These are phyloP conservation scores for Pholis gunnellus DNA, from an alignment of 2,113 vertebrate genomes.

Conservation along the genomic window DNA sequence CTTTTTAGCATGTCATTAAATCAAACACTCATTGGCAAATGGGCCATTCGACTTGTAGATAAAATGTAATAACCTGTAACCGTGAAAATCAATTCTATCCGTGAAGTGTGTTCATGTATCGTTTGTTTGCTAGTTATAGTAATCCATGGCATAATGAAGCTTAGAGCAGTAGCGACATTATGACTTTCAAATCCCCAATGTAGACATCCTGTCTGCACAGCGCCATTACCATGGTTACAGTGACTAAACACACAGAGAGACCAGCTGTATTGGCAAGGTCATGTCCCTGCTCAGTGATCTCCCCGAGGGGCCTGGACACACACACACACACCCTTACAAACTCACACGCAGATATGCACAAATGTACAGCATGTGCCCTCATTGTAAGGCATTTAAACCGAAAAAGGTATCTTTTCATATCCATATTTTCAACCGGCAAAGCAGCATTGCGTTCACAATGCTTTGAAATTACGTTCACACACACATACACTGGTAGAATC, in stretches of 20 bases:
- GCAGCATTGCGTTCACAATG: neutral
- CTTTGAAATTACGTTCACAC: slow-evolving; percentile 4
- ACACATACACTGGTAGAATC: neutral
- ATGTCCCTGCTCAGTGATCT: slow-evolving; percentile 68
- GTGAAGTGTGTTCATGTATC: slow-evolving; percentile 35
- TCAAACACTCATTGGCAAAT: slow-evolving; percentile 4
- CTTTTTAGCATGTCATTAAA: slow-evolving; percentile 11
- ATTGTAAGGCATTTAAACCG: neutral
- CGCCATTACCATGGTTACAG: slow-evolving; percentile 69
- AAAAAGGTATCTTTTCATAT: neutral
- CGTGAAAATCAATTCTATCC: slow-evolving; percentile 16
- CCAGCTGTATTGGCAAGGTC: slow-evolving; percentile 79
- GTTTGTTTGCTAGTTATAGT: slow-evolving; percentile 58
- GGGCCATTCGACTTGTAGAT: neutral
- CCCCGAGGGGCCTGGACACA: slow-evolving; percentile 52
- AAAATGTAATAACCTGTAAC: slow-evolving; percentile 34
- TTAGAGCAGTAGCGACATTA: slow-evolving; percentile 67
- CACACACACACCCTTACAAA: slow-evolving; percentile 3
- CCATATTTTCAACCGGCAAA: neutral
- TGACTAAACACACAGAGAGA: slow-evolving; percentile 72
- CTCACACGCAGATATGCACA: neutral
- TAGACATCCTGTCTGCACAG: slow-evolving; percentile 78
- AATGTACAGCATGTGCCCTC: slow-evolving; percentile 12
- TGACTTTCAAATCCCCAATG: slow-evolving; percentile 75
- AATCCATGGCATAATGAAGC: slow-evolving; percentile 65